These are phyloP conservation scores for Apamea monoglypha DNA, from an alignment of 2,888 invertebrate species.

Conservation along the genomic window DNA sequence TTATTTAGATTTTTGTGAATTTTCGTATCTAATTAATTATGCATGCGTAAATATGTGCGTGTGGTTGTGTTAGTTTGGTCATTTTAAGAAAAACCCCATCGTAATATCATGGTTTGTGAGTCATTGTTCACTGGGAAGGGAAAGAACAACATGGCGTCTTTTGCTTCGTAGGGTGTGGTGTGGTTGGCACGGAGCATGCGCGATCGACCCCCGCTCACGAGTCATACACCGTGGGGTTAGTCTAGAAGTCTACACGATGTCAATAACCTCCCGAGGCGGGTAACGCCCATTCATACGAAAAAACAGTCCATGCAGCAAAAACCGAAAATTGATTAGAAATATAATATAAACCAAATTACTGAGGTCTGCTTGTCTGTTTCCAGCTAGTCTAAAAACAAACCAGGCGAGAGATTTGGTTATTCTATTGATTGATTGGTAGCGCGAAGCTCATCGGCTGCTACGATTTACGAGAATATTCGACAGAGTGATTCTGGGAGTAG, in stretches of 20 bases:
- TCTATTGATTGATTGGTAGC: neutral
- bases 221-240: slow-evolving; percentile 1
- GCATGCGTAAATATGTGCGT: slow-evolving; percentile 8
- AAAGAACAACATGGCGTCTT: slow-evolving; percentile 35
- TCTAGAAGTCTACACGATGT: slow-evolving; percentile 18
- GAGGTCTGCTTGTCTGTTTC: neutral
- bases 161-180: slow-evolving; percentile 36
- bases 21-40: slow-evolving; percentile 14
- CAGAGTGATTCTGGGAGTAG: neutral
- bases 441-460: neutral
- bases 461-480: neutral
- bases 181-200: slow-evolving; percentile 36
- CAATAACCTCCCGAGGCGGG: slow-evolving; percentile 24
- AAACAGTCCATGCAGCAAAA: neutral
- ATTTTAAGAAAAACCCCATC: slow-evolving; percentile 6
- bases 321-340: neutral
- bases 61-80: slow-evolving; percentile 5
- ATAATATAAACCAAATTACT: neutral
- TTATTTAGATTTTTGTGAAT: slow-evolving; percentile 40
- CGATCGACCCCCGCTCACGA: slow-evolving; percentile 9
- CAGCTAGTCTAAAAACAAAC: neutral
- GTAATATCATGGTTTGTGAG: slow-evolving; percentile 15
- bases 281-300: neutral
- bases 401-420: neutral
- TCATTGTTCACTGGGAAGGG: slow-evolving; percentile 24